Base-by-base conservation (phyloP, 2,113 vertebrate genomes). In the Xiphophorus maculatus region DNA sequence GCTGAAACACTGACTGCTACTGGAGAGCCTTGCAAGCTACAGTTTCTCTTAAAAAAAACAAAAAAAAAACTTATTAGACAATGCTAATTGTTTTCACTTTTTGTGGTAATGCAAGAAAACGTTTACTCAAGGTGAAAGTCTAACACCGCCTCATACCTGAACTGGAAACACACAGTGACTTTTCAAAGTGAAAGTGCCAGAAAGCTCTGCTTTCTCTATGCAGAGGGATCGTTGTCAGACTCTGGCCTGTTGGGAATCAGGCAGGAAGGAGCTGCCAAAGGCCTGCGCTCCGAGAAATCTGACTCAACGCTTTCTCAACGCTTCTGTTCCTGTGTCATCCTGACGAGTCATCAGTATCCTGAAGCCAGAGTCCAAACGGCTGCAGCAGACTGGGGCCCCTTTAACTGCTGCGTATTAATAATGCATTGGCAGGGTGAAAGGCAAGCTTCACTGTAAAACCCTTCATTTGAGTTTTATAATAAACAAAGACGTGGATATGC, bases 251-350 rank as follows among this genome's bases (percentile, higher is more conserved):
- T 69, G 33, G 71, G 58, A 88, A 37, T 84, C 63, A 44, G 29
- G 58, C 84, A 86, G 77, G 76, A 86, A 81, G 80, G 79, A 83
- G 77, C 76, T 83, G 74, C 66, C 70, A 82, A 84, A 70, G 87
- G 79, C 29, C n/a, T 65, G 74, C 62, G 77, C 69, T 79, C 69
- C 77, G 79, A 79, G 76, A 88, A 88, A 81, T 75, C 86, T 92
- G 90, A 91, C 84, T 88, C 81, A 33, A 78, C 88, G 81, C 13
- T 85, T 90, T 90, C 69, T 84, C 64, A 66, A 83, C 72, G 74
- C 75, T 83, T 88, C 75, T 76, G 66, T 77, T 84, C 77, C 83
- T 68, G 70, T 58, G 70, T 69, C 17, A 32, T 69, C 42, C 12
- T 51, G 44, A 68, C 14, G 0, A 79, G 69, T 85, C 73, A 79